phyloP scores from a whole-genome alignment of 2,113 vertebrate genomes.

The Hystrix cristata region DNA sequence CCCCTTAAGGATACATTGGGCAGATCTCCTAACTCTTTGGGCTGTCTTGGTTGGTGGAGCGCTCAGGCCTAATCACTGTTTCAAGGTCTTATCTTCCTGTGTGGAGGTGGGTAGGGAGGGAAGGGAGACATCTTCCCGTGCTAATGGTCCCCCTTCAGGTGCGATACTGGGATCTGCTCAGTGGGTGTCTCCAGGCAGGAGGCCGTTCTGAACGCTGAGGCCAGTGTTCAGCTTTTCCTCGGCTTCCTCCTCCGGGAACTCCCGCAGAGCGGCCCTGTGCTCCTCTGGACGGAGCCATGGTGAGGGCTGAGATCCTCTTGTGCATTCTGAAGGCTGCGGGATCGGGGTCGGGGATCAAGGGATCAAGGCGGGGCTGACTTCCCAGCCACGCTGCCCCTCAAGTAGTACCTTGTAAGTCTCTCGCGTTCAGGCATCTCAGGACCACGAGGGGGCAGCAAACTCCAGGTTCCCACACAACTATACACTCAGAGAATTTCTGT shows the following conservation, averaged over 20 bases:
- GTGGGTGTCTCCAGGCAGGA: background rate
- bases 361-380: background rate
- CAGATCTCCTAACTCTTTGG: background rate
- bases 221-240: background rate
- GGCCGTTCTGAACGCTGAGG: background rate
- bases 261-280: background rate
- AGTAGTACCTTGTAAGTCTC: background rate
- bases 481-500: background rate
- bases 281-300: background rate
- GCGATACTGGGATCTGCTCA: background rate
- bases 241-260: background rate
- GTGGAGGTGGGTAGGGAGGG: background rate
- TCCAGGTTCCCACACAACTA: slow-evolving; percentile 57
- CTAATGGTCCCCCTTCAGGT: background rate
- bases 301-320: background rate
- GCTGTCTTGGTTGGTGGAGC: slow-evolving; percentile 11
- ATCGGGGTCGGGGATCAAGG: background rate
- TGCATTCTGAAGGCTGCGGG: background rate
- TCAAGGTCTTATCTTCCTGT: background rate
- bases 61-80: background rate
- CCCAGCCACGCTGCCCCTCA: background rate
- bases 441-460: slow-evolving; percentile 77
- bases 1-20: background rate
- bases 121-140: background rate
- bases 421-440: background rate